phyloP scores from a whole-genome alignment of 2,113 vertebrate genomes.

The Grammomys surdaster region DNA sequence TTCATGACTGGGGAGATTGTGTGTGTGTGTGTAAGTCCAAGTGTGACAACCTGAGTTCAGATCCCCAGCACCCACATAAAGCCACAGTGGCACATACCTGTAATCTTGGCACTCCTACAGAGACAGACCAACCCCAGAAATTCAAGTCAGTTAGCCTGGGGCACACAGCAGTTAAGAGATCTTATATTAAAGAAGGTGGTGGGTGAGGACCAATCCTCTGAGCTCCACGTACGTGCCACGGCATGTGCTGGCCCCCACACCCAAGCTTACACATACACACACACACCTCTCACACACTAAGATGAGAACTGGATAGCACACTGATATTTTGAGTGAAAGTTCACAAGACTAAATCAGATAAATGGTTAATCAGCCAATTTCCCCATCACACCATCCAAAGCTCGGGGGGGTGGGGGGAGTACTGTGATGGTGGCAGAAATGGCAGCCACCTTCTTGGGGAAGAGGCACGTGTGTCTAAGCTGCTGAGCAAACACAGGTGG shows the following conservation, averaged over 20 bases:
- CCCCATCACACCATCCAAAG: not conserved
- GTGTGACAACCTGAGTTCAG: not conserved
- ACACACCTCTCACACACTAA: not conserved
- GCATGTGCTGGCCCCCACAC: not conserved
- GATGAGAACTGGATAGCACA: not conserved
- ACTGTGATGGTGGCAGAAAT: no score
- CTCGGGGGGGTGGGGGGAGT: not conserved
- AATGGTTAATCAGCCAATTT: not conserved
- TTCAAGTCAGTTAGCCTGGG: not conserved
- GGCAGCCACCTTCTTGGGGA: not conserved
- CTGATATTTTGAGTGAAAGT: not conserved
- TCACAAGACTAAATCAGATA: not conserved
- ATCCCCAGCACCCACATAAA: not conserved
- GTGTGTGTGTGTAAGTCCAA: not conserved
- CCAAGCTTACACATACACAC: no score
- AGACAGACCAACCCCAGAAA: not conserved
- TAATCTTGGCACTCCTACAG: not conserved
- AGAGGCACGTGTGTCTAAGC: accelerated
- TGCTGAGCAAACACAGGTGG: accelerated
- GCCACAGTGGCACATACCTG: not conserved
- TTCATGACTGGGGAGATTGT: not conserved
- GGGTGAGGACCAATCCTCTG: not conserved
- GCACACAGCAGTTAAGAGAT: not conserved
- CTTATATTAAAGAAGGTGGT: not conserved
- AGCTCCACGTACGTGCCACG: not conserved